Conservation (phyloP, 2,888 invertebrate species). For the Pammene fasciana region DNA sequence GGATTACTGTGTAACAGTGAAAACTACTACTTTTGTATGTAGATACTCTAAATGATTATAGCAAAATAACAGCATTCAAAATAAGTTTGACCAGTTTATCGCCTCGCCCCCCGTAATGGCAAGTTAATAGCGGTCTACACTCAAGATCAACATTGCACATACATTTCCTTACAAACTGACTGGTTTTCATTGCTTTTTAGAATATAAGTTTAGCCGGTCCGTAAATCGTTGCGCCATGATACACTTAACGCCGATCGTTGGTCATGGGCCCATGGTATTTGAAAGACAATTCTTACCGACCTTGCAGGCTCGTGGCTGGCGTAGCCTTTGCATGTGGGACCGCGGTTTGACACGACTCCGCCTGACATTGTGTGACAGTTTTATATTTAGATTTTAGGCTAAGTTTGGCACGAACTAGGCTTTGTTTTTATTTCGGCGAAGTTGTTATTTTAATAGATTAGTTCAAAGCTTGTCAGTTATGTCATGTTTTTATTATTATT, state of each 20-base stretch:
- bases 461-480: too few species aligned
- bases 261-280: constrained; percentile 40
- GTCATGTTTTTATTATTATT: too few species aligned
- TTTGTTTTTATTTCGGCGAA: neutral
- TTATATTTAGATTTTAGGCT: constrained; percentile 11
- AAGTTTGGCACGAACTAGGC: neutral
- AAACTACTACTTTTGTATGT: neutral
- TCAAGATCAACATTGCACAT: neutral
- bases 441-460: too few species aligned
- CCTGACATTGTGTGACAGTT: constrained; percentile 32
- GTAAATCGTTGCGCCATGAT: constrained; percentile 37
- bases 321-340: constrained; percentile 39
- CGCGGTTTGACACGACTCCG: constrained; percentile 21
- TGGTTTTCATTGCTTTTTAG: neutral
- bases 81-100: constrained; percentile 22
- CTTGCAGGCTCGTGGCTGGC: constrained; percentile 36
- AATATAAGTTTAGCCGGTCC: constrained; percentile 20
- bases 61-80: neutral
- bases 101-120: constrained; percentile 16
- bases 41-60: neutral
- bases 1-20: neutral
- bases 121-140: constrained; percentile 4
- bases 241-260: constrained; percentile 35
- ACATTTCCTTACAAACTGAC: neutral
- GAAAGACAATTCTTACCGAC: constrained; percentile 37